A percentile compares a stretch with the other conserved stretches of the same genome.
Conservation (phyloP, 1,140 invertebrate species). For the Lutraria rhynchaena region DNA sequence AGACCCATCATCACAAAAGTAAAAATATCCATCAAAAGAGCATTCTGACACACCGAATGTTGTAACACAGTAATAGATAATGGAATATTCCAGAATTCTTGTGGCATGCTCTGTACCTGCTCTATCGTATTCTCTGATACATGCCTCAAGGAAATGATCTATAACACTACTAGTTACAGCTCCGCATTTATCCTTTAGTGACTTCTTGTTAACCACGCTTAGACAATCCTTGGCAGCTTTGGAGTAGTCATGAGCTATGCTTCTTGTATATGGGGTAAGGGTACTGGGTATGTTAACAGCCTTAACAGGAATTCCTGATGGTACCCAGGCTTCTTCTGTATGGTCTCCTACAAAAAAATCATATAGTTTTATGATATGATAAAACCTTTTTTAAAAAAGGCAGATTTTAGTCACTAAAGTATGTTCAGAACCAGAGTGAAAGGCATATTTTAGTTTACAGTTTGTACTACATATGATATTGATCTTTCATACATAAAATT, state of each 20-base stretch:
- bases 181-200: slow-evolving; percentile 34
- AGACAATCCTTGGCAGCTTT: slow-evolving; percentile 33
- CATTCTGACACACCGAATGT: slow-evolving; percentile 37
- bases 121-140: slow-evolving; percentile 49
- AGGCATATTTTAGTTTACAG: no score
- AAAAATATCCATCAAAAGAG: slow-evolving; percentile 39
- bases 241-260: slow-evolving; percentile 1
- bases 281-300: slow-evolving; percentile 13
- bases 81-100: slow-evolving; percentile 18
- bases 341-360: background rate
- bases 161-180: slow-evolving; percentile 12
- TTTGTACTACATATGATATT: no score
- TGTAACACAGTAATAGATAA: slow-evolving; percentile 46
- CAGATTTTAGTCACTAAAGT: background rate
- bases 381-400: background rate
- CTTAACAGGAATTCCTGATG: slow-evolving; percentile 39
- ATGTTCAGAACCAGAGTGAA: background rate
- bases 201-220: slow-evolving; percentile 8
- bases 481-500: background rate
- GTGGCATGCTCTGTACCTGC: background rate
- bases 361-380: background rate
- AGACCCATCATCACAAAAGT: slow-evolving; percentile 35
- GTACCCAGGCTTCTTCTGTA: slow-evolving; percentile 22
- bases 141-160: slow-evolving; percentile 54
- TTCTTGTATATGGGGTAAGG: slow-evolving; percentile 3